Evolutionary conservation across 2,888 invertebrate genomes (phyloP).

Genomic region (Apomyelois bistriatella): DNA sequence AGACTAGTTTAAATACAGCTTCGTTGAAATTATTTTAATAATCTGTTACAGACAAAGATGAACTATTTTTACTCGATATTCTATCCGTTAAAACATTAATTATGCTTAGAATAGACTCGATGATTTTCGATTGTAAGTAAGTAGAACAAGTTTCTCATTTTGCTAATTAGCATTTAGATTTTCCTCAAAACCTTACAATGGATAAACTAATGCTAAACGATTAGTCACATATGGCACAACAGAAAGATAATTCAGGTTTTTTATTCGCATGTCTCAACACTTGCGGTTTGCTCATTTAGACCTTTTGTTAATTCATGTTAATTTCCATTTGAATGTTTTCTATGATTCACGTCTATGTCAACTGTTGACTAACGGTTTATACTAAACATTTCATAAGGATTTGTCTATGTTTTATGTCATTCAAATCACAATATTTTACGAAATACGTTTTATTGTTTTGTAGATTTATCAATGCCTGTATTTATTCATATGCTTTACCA

Average conservation of each 20-base stretch:
- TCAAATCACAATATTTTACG: not conserved
- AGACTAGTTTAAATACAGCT: not conserved
- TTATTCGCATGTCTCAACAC: constrained; percentile 16
- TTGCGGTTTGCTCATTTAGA: constrained; percentile 18
- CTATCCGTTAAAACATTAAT: too few species aligned
- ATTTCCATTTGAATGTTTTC: constrained; percentile 18
- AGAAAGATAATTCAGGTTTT: not conserved
- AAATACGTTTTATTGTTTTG: too few species aligned
- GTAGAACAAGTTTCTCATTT: not conserved
- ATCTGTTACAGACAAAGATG: too few species aligned
- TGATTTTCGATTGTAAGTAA: not conserved
- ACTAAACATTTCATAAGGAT: not conserved
- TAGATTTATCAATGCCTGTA: too few species aligned
- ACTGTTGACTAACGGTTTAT: constrained; percentile 17
- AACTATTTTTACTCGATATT: too few species aligned
- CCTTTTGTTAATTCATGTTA: constrained; percentile 20
- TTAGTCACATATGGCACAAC: constrained; percentile 4
- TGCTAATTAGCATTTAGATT: not conserved
- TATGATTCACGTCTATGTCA: constrained; percentile 19
- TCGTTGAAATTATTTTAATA: too few species aligned
- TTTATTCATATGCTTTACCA: too few species aligned
- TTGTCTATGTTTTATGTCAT: not conserved
- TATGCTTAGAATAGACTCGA: too few species aligned
- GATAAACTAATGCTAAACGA: not conserved
- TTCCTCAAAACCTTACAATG: not conserved